phyloP scores from a whole-genome alignment of 1,140 invertebrate species.

The Drosophila pallidifrons region DNA sequence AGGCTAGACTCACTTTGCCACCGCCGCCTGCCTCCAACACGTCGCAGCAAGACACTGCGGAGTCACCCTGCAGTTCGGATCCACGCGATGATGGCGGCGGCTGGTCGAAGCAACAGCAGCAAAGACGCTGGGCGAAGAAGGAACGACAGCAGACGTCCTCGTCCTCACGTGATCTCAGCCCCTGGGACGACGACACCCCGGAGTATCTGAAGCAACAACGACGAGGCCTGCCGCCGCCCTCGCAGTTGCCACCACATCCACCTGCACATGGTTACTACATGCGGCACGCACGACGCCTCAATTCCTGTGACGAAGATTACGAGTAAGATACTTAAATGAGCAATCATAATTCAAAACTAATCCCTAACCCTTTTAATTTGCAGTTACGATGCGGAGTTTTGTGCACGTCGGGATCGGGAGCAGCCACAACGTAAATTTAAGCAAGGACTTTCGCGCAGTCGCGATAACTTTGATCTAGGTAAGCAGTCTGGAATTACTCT shows the following conservation, averaged over 20 bases:
- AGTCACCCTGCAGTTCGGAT: constrained; percentile 92
- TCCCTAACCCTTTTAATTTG: not conserved
- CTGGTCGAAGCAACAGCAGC: constrained; percentile 69
- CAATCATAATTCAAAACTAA: too few relatives aligned
- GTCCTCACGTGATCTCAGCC: constrained; percentile 89
- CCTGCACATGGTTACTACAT: constrained; percentile 79
- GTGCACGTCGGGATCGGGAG: constrained; percentile 69
- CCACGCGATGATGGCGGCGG: constrained; percentile 87
- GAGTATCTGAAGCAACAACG: constrained; percentile 73
- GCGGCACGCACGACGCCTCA: constrained; percentile 77
- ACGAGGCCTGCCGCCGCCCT: constrained; percentile 33
- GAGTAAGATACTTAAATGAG: constrained; percentile 77
- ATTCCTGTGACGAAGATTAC: constrained; percentile 86
- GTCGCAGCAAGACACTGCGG: constrained; percentile 84
- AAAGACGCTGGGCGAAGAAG: constrained; percentile 80
- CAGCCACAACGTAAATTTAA: constrained; percentile 75
- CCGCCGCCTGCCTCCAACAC: constrained; percentile 81
- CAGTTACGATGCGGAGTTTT: constrained; percentile 80
- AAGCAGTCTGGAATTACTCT: not conserved
- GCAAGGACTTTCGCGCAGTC: constrained; percentile 73
- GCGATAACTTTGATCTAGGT: constrained; percentile 83
- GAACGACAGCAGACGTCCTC: constrained; percentile 87
- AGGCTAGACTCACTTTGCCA: constrained; percentile 62
- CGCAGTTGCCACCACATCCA: constrained; percentile 42
- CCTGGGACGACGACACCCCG: constrained; percentile 89